phyloP scores from a whole-genome alignment of 2,888 invertebrate species.

The Agapostemon virescens region DNA sequence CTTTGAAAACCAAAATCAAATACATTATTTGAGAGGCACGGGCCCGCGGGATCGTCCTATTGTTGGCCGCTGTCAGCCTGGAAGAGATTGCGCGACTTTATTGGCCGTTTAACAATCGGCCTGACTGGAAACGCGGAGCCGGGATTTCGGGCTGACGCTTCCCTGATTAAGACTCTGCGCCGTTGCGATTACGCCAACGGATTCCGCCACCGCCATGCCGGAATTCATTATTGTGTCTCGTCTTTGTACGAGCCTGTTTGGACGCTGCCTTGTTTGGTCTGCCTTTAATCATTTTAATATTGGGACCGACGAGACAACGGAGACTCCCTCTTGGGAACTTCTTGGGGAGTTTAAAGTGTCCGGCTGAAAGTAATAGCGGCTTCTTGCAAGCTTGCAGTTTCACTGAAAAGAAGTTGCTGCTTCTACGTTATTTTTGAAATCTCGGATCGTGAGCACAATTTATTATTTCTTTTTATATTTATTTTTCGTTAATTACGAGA shows the following conservation, averaged over 20 bases:
- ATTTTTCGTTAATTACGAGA: no score
- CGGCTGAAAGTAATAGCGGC: not conserved
- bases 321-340: not conserved
- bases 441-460: not conserved
- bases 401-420: not conserved
- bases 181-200: slow-evolving; percentile 37
- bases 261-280: not conserved
- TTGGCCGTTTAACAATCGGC: slow-evolving; percentile 66
- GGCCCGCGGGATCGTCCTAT: slow-evolving; percentile 60
- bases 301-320: not conserved
- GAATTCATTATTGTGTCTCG: slow-evolving; percentile 31
- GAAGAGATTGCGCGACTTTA: slow-evolving; percentile 73
- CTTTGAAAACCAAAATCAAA: slow-evolving; percentile 79
- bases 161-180: slow-evolving; percentile 60
- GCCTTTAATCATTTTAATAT: slow-evolving; percentile 5
- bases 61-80: slow-evolving; percentile 66
- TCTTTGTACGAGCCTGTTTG: slow-evolving; percentile 10
- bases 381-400: not conserved
- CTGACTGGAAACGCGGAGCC: slow-evolving; percentile 11
- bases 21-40: slow-evolving; percentile 71
- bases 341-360: not conserved
- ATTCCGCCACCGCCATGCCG: not conserved
- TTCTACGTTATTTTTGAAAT: not conserved
- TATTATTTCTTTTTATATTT: no score
- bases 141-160: slow-evolving; percentile 55